phyloP scores from a whole-genome alignment of 2,113 vertebrate genomes.

The Eubucco bourcierii region DNA sequence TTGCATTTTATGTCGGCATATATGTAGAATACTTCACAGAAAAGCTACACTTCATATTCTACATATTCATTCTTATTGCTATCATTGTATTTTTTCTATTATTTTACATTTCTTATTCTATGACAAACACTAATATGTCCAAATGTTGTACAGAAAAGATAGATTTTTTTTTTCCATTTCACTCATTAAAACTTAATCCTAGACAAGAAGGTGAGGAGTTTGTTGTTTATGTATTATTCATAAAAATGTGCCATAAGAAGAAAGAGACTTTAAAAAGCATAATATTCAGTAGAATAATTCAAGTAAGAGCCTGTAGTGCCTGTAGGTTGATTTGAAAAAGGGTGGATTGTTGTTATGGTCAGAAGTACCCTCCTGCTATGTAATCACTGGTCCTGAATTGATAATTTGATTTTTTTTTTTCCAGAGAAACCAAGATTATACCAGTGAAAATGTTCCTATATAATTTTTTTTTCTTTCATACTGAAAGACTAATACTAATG shows the following conservation, averaged over 20 bases:
- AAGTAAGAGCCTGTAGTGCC: not conserved
- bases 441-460: not conserved
- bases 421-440: not conserved
- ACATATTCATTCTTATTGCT: not conserved
- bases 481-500: not conserved
- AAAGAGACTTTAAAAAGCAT: not conserved
- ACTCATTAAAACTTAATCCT: not conserved
- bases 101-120: not conserved
- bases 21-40: not conserved
- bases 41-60: not conserved
- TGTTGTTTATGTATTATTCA: not conserved
- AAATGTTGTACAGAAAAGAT: not conserved
- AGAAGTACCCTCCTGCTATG: not conserved
- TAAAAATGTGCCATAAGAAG: not conserved
- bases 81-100: not conserved
- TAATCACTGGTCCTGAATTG: not conserved
- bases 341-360: not conserved
- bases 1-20: not conserved
- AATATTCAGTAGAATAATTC: not conserved
- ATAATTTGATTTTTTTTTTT: not conserved
- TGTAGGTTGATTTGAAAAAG: not conserved
- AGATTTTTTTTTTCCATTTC: not conserved
- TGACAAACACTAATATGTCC: not conserved
- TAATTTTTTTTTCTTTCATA: not conserved
- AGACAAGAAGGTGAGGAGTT: not conserved